These are phyloP conservation scores for Octonoba sinensis DNA, from an alignment of 2,888 invertebrate species.

Conservation along the genomic window DNA sequence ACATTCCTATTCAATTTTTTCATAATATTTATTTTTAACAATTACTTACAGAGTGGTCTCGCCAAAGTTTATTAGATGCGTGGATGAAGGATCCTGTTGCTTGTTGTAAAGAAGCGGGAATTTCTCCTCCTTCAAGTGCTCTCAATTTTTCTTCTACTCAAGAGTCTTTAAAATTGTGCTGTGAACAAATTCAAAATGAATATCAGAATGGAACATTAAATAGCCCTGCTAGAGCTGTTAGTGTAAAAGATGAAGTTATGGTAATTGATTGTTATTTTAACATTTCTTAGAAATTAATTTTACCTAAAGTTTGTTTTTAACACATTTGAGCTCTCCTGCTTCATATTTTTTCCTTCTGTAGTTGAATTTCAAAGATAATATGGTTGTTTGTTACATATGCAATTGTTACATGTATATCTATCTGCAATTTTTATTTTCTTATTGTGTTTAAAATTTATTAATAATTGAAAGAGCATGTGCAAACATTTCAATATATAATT, in stretches of 20 bases:
- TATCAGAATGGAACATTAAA: constrained; percentile 66
- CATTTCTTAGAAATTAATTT: background rate
- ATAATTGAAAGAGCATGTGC: too few species aligned
- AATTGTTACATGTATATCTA: background rate
- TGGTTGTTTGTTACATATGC: background rate
- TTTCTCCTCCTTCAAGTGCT: constrained; percentile 76
- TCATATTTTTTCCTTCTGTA: too few species aligned
- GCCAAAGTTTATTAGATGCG: constrained; percentile 77
- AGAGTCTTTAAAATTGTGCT: constrained; percentile 68
- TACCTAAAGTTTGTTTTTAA: too few species aligned
- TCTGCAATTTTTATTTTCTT: background rate
- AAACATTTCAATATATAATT: too few species aligned
- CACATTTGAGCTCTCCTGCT: too few species aligned
- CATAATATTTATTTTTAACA: too few species aligned
- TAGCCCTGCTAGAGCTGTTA: constrained; percentile 63
- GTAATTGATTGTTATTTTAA: constrained; percentile 26
- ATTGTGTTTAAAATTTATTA: background rate
- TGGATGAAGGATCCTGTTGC: constrained; percentile 79
- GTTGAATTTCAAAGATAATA: background rate
- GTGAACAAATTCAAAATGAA: constrained; percentile 64
- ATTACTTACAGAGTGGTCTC: constrained; percentile 77
- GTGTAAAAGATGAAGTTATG: constrained; percentile 61
- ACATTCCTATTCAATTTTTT: too few species aligned
- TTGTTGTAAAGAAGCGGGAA: constrained; percentile 79
- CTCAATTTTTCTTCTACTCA: constrained; percentile 67